Evolutionary conservation across 2,888 invertebrate genomes (phyloP), one percentile per base, ranked within the genome.

Genomic region (Caenorhabditis angaria): DNA sequence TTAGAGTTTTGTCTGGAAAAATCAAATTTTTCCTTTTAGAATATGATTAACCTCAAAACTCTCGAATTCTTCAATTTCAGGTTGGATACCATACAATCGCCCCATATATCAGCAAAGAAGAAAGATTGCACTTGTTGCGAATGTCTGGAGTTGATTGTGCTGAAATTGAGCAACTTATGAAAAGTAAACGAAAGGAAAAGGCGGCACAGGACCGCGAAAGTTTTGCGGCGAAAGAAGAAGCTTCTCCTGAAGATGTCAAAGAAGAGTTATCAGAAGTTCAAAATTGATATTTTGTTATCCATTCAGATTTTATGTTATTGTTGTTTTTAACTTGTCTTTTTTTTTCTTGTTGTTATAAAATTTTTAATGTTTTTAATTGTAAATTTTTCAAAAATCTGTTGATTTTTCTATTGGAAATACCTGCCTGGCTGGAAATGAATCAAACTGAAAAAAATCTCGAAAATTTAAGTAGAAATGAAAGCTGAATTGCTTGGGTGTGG

Each of bases 71-170:
- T n/a, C n/a, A n/a, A n/a, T n/a, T 75, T 10, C 61, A 80, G 86
- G 79, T 84, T 53, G 86, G 86, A 18, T 77, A 75, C 60, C 76
- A 77, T 48, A 82, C 82, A 6, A 77, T 78, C 14, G 80, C 82
- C 18, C 83, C 83, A 22, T 83, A 82, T 74, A 74, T 82, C 41
- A 69, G 76, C 41, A 83, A 83, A 70, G 83, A 83, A 51, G 82
- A 82, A 72, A 67, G 80, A 14, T 71, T 83, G n/a, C 83, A 83
- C 57, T 61, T 79, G 28, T 61, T 83, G 14, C 63, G 82, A 59
- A 76, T 82, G 78, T 71, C 79, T 71, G 82, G 82, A 12, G 80
- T 81, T n/a, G 80, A 82, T 68, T 77, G 77, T 55, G 75, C 75
- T 6, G 76, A 78, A 25, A 80, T 82, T 48, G 82, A 82, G 59